phyloP scores from a whole-genome alignment of 1,140 invertebrate genomes.

The Megalopta genalis region DNA sequence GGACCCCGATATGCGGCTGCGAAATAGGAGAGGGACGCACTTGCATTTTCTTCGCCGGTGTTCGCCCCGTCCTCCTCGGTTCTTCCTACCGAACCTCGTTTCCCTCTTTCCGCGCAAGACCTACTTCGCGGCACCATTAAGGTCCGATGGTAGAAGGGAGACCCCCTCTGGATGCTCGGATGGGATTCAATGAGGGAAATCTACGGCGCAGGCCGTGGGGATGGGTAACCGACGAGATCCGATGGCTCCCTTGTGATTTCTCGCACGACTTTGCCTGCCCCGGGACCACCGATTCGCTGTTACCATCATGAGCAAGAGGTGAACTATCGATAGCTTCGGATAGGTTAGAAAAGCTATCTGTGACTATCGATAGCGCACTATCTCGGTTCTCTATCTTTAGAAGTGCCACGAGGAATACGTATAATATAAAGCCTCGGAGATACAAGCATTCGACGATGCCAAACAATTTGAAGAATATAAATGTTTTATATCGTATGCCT shows the following conservation, averaged over 20 bases:
- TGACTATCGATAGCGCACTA: no score
- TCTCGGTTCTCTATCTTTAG: no score
- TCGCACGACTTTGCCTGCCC: constrained; percentile 64
- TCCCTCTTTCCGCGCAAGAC: constrained; percentile 56
- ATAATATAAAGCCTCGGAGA: no score
- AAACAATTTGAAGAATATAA: no score
- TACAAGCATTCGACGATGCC: no score
- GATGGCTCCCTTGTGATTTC: constrained; percentile 65
- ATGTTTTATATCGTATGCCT: no score
- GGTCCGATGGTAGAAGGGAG: constrained; percentile 53
- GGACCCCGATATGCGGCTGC: not conserved
- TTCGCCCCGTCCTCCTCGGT: not conserved
- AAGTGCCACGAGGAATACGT: no score
- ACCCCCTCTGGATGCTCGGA: not conserved
- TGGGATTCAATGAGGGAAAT: constrained; percentile 60
- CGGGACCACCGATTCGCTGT: not conserved
- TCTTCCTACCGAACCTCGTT: not conserved
- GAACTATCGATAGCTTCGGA: no score
- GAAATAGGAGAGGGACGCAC: constrained; percentile 25
- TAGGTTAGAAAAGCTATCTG: no score
- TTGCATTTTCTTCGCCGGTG: constrained; percentile 41
- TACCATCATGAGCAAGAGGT: no score
- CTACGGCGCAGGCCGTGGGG: constrained; percentile 33
- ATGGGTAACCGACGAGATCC: constrained; percentile 11
- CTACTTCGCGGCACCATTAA: constrained; percentile 72